A percentile compares a stretch with the other conserved stretches of the same genome.
Conservation (phyloP, 2,888 invertebrate genomes). For the Argyresthia albistria region DNA sequence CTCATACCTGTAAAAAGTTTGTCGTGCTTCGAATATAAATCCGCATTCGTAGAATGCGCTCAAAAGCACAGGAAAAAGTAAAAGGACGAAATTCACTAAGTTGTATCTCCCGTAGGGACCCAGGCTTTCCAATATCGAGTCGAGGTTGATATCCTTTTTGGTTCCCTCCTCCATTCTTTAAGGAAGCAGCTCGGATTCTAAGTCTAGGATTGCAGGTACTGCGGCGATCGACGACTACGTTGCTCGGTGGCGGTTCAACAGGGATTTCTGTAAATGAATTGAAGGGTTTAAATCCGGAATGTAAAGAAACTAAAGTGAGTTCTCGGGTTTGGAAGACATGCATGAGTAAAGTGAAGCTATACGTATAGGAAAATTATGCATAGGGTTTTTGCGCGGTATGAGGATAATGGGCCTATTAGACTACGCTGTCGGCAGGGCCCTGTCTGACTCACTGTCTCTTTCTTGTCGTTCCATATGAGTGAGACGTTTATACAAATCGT, state of each 20-base stretch:
- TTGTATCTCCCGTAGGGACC: conserved; percentile 63
- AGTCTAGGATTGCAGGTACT: background rate
- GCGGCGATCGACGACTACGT: background rate
- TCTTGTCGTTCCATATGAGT: too few relatives aligned
- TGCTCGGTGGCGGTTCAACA: background rate
- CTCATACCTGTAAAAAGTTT: conserved; percentile 43
- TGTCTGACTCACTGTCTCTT: too few relatives aligned
- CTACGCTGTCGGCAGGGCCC: too few relatives aligned
- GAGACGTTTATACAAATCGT: too few relatives aligned
- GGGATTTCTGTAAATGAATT: conserved; percentile 1
- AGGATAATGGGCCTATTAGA: too few relatives aligned
- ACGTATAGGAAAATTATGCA: too few relatives aligned
- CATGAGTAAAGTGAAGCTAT: too few relatives aligned
- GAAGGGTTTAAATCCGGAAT: background rate
- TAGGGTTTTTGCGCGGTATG: too few relatives aligned
- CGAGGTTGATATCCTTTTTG: conserved; percentile 60
- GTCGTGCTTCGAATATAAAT: conserved; percentile 60
- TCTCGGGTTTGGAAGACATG: too few relatives aligned
- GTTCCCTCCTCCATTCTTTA: conserved; percentile 35
- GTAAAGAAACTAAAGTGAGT: background rate
- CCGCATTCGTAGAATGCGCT: conserved; percentile 63
- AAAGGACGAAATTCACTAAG: conserved; percentile 50
- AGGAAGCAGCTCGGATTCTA: background rate
- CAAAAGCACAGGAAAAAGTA: conserved; percentile 50
- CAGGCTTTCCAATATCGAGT: conserved; percentile 54